Base-by-base conservation (phyloP, 2,797 vertebrate species). In the Odontamblyopus rebecca region DNA sequence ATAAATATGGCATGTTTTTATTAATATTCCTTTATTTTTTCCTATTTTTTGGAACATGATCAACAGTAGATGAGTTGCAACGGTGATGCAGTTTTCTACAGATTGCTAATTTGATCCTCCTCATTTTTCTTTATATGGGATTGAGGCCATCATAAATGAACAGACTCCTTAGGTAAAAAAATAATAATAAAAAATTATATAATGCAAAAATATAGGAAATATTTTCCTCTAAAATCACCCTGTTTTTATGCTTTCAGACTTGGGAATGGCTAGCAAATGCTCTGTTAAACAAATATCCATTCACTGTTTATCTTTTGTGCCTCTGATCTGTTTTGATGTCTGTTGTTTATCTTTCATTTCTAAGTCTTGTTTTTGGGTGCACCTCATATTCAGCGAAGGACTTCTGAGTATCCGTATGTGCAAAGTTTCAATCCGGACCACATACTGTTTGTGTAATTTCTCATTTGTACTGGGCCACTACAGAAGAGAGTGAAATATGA, bases 371-470 rank as follows among this genome's bases (percentile, higher is more conserved):
- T 67, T 67, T 54, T 51, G 61, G 51, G 63, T 70, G 30, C 71
- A 27, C 19, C 18, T 50, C 44, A 27, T 51, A 29, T 27, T 26
- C 44, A 50, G 27, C 4, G 11, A n/a, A n/a, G 19, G 27, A n/a
- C 27, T 27, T 50, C 29, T 65, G 64, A 72, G 73, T 66, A 62
- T 48, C 30, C 70, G 59, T 69, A 9, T 71, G 32, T 51, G 61
- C 48, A 41, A 72, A 70, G 74, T 77, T 83, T 81, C 59, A 73
- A 79, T 77, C 69, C 69, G 74, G 89, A 76, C 92, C 91, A 87
- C 95, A 91, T 79, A 85, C 95, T 93, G 93, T 76, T 93, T 93
- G 86, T 92, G 88, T 96, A 94, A 96, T 96, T 95, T 95, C 89
- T 87, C 92, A 90, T 93, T 94, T 93, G 93, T 92, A 91, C 92